Evolutionary conservation across 2,888 invertebrate genomes (phyloP).

Genomic region (Agrotis segetum): DNA sequence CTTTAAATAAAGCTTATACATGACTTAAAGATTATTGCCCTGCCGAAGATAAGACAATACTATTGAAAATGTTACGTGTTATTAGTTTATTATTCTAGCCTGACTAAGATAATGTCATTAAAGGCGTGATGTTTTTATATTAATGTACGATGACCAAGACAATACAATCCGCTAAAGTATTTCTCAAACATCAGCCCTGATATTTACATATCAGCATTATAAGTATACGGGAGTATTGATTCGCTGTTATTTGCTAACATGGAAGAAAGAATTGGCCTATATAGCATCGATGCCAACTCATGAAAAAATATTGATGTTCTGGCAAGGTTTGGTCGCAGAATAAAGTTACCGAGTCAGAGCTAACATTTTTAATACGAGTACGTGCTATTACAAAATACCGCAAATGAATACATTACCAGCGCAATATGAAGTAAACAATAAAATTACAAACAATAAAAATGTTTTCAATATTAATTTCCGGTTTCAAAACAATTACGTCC

Average conservation of each 20-base stretch:
- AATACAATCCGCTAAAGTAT: neutral
- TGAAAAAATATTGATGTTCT: conserved; percentile 26
- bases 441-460: conserved; percentile 8
- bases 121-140: neutral
- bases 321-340: neutral
- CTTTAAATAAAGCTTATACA: conserved; percentile 8
- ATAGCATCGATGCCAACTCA: conserved; percentile 30
- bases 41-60: conserved; percentile 14
- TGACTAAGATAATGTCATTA: neutral
- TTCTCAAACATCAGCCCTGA: neutral
- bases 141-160: neutral
- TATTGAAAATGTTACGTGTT: neutral
- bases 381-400: conserved; percentile 10
- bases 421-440: neutral
- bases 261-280: conserved; percentile 7
- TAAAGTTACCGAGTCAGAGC: neutral
- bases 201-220: conserved; percentile 12
- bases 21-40: conserved; percentile 10
- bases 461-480: conserved; percentile 19
- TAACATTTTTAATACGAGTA: conserved; percentile 6
- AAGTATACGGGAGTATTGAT: conserved; percentile 28
- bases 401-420: neutral
- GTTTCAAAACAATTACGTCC: conserved; percentile 1
- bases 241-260: conserved; percentile 1
- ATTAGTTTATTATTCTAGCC: conserved; percentile 3